Evolutionary conservation across 1,140 invertebrate species (phyloP), one percentile per base, ranked within the genome.

Genomic region (Trinorchestia longiramus): DNA sequence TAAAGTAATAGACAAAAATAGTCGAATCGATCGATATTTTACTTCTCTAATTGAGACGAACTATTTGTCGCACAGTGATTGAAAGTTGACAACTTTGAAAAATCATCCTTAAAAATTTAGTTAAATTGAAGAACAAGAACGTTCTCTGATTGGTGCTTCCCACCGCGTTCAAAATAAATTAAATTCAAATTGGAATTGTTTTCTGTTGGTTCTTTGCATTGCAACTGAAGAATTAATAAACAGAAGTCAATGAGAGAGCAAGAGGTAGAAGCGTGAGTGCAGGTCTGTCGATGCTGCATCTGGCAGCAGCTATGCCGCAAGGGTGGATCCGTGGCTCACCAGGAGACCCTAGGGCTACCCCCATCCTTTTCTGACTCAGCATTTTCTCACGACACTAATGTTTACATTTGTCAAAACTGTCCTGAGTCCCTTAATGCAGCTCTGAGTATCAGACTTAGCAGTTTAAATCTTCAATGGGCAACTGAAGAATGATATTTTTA

Each of bases 351-450:
- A 36, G 11, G 28, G 11, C 36, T 1, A 1, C 62, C 62, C 62
- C 62, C 62, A 36, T 23, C 62, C 62, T 19, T 28, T 77, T 77
- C 62, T 77, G 62, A 77, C 62, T 77, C 62, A 77, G 28, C 62
- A 77, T 77, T 77, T 77, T 77, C 62, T 77, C 62, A 77, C 62
- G 62, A 77, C 28, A 36, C 62, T 77, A 77, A 77, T 77, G 62
- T 77, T 77, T 77, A 77, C 62, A 77, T 77, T 77, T 77, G 62
- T 77, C 62, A 77, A 77, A 77, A 77, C 62, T 77, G 62, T 77
- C 62, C 62, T 23, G 62, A 36, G 62, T 28, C 62, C 28, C 62
- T 77, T 77, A 77, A 77, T 77, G 62, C 62, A 77, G 28, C 62
- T 77, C 62, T 11, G 62, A 77, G 62, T 77, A 77, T 77, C 62